Conservation (phyloP, 92 coral and sea anemone genomes). For the Anthopleura xanthogrammica region DNA sequence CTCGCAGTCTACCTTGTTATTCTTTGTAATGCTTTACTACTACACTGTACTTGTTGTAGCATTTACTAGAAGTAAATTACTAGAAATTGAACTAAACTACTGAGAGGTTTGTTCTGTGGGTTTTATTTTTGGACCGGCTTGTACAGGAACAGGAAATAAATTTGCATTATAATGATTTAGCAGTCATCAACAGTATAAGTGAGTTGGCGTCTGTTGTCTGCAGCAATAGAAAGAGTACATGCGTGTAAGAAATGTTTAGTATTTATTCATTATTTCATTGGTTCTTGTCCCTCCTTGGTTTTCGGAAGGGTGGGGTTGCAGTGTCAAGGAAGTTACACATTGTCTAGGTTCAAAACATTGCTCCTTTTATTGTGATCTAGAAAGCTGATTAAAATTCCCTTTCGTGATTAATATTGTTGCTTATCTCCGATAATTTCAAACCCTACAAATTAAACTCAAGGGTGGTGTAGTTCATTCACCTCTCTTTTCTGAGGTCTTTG, state of each 20-base stretch:
- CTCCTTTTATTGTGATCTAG: no score
- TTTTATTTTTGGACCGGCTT: not conserved
- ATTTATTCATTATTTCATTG: not conserved
- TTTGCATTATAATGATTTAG: not conserved
- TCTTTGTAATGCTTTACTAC: not conserved
- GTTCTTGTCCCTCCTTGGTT: no score
- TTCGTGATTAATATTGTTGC: no score
- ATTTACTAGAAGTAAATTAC: not conserved
- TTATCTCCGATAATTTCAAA: no score
- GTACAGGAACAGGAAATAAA: not conserved
- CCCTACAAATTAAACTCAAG: no score
- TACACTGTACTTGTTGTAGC: not conserved
- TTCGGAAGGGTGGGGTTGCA: no score
- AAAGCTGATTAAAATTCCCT: no score
- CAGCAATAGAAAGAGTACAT: not conserved
- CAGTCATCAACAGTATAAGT: not conserved
- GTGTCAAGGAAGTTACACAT: no score
- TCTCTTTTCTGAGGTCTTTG: no score
- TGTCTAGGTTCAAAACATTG: no score
- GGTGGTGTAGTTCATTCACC: no score
- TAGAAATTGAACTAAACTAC: no score
- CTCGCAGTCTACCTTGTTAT: not conserved
- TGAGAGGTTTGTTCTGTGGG: not conserved
- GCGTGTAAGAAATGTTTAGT: not conserved
- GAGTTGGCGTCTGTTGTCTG: conserved; percentile 3